These are phyloP conservation scores for Acanthis flammea DNA, from an alignment of 2,797 vertebrate genomes.

Conservation along the genomic window DNA sequence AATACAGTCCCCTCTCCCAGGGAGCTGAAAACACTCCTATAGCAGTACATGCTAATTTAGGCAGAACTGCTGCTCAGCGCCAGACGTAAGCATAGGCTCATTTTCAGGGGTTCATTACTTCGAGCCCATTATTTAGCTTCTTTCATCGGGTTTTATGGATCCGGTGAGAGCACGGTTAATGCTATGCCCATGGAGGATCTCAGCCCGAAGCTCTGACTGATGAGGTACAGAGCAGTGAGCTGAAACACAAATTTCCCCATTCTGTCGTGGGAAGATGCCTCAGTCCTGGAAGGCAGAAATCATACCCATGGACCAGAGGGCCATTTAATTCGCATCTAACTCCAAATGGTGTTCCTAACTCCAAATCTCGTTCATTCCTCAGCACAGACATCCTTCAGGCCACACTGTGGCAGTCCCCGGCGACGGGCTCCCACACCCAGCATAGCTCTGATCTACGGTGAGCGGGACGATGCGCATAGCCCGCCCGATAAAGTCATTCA, in stretches of 20 bases:
- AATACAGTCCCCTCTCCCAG: background rate
- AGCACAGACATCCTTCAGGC: background rate
- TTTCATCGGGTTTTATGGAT: accelerated
- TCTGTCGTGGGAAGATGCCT: too few species aligned
- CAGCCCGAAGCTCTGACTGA: background rate
- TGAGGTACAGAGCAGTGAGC: background rate
- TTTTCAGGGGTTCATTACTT: background rate
- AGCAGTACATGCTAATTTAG: background rate
- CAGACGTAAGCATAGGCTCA: background rate
- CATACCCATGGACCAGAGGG: background rate
- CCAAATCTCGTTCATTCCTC: too few species aligned
- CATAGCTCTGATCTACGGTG: accelerated
- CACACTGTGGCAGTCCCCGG: background rate
- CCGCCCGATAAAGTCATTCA: accelerated
- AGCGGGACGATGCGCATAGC: background rate
- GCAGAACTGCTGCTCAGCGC: background rate
- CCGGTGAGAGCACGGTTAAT: accelerated
- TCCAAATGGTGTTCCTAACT: background rate
- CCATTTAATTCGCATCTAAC: background rate
- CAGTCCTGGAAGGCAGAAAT: accelerated
- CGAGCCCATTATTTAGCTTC: background rate
- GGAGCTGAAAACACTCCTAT: background rate
- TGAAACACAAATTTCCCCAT: background rate
- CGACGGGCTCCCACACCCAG: background rate
- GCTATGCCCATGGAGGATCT: background rate